Conservation (phyloP, 2,113 vertebrate genomes). For the Triplophysa siluroides region DNA sequence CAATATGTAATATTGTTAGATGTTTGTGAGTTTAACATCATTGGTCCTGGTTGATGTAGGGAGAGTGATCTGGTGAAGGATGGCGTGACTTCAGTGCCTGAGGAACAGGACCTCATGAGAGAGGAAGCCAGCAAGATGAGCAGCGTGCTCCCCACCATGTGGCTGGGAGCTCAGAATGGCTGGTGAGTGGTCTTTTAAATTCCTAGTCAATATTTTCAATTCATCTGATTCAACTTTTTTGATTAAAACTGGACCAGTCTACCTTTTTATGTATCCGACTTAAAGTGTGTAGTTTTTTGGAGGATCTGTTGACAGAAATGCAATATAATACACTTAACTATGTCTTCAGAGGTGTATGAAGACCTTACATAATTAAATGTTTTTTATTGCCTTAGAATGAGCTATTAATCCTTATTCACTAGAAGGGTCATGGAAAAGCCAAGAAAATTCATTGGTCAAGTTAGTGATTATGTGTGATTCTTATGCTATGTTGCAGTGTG, state of each 20-base stretch:
- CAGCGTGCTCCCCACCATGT: slow-evolving; percentile 95
- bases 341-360: too few relatives aligned
- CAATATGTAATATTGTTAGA: too few relatives aligned
- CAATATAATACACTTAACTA: too few relatives aligned
- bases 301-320: too few relatives aligned
- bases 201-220: neutral
- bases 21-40: neutral
- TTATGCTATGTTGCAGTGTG: slow-evolving; percentile 78
- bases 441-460: too few relatives aligned
- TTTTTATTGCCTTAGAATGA: too few relatives aligned
- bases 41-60: slow-evolving; percentile 61
- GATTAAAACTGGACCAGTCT: too few relatives aligned
- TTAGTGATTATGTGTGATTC: neutral
- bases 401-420: too few relatives aligned
- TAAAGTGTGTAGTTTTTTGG: too few relatives aligned
- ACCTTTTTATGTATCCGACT: too few relatives aligned
- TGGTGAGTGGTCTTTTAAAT: slow-evolving; percentile 74
- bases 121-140: slow-evolving; percentile 99
- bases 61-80: slow-evolving; percentile 88
- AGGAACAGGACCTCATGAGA: slow-evolving; percentile 90
- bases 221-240: too few relatives aligned
- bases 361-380: too few relatives aligned
- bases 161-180: slow-evolving; percentile 97
- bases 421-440: neutral
- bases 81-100: slow-evolving; percentile 77